Evolutionary conservation across 2,797 vertebrate genomes (phyloP).

Genomic region (Schizopygopsis malacanthus): DNA sequence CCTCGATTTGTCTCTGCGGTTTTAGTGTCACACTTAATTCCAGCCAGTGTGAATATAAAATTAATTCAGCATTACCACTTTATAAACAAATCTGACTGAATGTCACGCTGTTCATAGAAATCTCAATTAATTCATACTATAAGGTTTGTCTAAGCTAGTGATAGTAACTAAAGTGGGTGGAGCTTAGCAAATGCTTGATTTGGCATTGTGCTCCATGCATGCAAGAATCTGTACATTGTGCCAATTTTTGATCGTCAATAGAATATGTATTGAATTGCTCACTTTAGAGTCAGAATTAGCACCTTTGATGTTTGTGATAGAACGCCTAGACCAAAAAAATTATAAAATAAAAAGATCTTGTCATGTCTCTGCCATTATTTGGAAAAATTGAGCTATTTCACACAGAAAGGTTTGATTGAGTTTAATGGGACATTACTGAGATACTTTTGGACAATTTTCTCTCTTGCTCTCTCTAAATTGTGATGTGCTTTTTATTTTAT

Average conservation of each 20-base stretch:
- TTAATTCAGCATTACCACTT: background rate
- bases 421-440: slow-evolving; percentile 43
- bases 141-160: background rate
- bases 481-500: background rate
- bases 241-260: background rate
- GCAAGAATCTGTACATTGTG: background rate
- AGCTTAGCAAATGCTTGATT: background rate
- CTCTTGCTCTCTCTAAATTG: slow-evolving; percentile 10
- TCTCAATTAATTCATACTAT: background rate
- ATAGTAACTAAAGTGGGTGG: background rate
- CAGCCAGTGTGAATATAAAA: background rate
- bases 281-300: background rate
- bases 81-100: background rate
- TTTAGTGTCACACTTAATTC: slow-evolving; percentile 18
- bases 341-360: background rate
- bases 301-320: slow-evolving; percentile 3
- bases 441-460: slow-evolving; percentile 35
- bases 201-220: background rate
- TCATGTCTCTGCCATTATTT: slow-evolving; percentile 7
- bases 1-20: background rate
- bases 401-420: slow-evolving; percentile 26
- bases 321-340: background rate
- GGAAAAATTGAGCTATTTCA: slow-evolving; percentile 18
- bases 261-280: background rate
- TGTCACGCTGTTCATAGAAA: background rate